These are phyloP conservation scores for Bugulina stolonifera DNA, from an alignment of 2,888 invertebrate species.

Conservation along the genomic window DNA sequence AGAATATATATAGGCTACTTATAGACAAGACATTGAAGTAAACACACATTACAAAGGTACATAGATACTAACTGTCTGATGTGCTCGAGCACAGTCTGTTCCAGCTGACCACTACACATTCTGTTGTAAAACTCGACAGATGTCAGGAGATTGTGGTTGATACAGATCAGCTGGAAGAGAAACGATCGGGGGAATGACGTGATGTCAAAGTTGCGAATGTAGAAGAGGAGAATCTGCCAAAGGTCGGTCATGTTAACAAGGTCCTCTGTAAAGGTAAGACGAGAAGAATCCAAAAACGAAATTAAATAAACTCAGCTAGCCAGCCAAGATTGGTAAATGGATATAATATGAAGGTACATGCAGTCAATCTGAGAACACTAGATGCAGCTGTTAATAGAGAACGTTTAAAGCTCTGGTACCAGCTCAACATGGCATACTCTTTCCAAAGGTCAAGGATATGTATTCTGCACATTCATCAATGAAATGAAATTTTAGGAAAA, in stretches of 20 bases:
- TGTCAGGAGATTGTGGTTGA: constrained; percentile 2
- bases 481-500: neutral
- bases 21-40: too few relatives aligned
- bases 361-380: too few relatives aligned
- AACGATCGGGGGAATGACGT: neutral
- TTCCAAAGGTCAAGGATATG: too few relatives aligned
- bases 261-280: constrained; percentile 4
- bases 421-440: too few relatives aligned
- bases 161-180: constrained; percentile 4
- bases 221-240: neutral
- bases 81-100: constrained; percentile 11
- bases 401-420: too few relatives aligned
- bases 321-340: too few relatives aligned
- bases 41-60: neutral
- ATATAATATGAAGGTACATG: too few relatives aligned
- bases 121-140: constrained; percentile 15
- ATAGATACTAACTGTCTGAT: constrained; percentile 14
- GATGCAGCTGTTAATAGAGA: too few relatives aligned
- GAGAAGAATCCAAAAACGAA: too few relatives aligned
- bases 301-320: too few relatives aligned
- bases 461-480: too few relatives aligned
- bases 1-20: neutral
- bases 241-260: constrained; percentile 7
- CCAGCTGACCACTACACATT: neutral
- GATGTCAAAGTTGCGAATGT: constrained; percentile 11